These are phyloP conservation scores for Falco concolor DNA, from an alignment of 2,797 vertebrate genomes.

Conservation along the genomic window DNA sequence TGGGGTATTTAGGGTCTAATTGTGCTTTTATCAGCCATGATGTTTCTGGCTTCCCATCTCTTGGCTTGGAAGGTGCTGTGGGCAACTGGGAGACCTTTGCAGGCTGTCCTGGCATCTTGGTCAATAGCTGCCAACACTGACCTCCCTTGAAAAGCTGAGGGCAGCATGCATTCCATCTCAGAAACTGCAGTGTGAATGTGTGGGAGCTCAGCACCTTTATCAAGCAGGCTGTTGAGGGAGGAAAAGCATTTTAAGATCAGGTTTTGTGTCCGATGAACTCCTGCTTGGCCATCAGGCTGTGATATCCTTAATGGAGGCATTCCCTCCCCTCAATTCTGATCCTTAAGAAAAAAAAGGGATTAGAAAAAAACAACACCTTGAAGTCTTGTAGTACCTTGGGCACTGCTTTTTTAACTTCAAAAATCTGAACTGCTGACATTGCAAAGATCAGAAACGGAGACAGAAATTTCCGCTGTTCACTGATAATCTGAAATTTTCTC, in stretches of 20 bases:
- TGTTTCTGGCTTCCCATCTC: not conserved
- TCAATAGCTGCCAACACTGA: not conserved
- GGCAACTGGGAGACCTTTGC: not conserved
- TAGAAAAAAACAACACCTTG: not conserved
- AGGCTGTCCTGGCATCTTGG: not conserved
- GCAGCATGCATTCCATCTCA: not conserved
- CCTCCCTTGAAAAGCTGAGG: not conserved
- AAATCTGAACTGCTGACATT: not conserved
- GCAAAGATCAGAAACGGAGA: not conserved
- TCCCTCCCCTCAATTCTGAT: not conserved
- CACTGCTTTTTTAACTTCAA: not conserved
- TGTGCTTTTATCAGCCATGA: not conserved
- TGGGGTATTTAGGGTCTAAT: not conserved
- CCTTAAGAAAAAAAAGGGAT: not conserved
- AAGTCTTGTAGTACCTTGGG: not conserved
- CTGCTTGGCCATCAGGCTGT: not conserved
- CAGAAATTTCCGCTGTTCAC: conserved; percentile 25
- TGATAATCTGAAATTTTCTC: conserved; percentile 1
- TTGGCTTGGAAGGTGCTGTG: not conserved
- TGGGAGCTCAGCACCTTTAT: not conserved
- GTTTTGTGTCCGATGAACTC: not conserved
- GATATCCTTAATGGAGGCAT: not conserved
- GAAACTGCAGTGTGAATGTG: not conserved
- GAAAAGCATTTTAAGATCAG: not conserved
- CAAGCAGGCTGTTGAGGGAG: not conserved